These are phyloP conservation scores for Procambarus clarkii DNA, from an alignment of 1,140 invertebrate genomes.

Conservation along the genomic window DNA sequence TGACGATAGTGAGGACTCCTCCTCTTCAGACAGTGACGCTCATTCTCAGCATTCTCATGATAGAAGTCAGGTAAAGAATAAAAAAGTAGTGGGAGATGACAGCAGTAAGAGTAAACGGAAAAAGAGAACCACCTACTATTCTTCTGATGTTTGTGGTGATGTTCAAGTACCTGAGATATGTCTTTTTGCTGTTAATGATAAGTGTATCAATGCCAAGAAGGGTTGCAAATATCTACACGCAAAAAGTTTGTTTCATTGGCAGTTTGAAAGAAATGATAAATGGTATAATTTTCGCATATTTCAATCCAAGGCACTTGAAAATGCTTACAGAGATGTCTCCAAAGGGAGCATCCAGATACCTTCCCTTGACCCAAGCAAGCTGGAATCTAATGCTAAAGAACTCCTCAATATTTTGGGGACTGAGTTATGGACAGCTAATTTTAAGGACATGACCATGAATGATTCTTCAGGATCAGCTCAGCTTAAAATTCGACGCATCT, in stretches of 20 bases:
- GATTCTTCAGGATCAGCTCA: not conserved
- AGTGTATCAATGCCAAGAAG: slow-evolving; percentile 45
- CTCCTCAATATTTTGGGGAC: slow-evolving; percentile 29
- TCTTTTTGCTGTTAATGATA: slow-evolving; percentile 29
- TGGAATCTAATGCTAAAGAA: slow-evolving; percentile 2
- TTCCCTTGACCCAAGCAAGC: not conserved
- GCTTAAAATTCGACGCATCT: slow-evolving; percentile 30
- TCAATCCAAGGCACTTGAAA: slow-evolving; percentile 51
- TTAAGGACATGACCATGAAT: slow-evolving; percentile 8
- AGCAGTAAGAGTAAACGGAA: not conserved
- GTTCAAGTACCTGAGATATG: slow-evolving; percentile 55
- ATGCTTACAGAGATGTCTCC: slow-evolving; percentile 39
- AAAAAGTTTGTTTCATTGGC: slow-evolving; percentile 54
- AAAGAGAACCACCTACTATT: not conserved
- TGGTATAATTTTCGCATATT: slow-evolving; percentile 61
- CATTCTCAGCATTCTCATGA: not conserved
- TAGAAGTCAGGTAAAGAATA: not conserved
- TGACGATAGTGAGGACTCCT: not conserved
- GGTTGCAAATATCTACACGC: slow-evolving; percentile 55
- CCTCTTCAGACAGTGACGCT: not conserved
- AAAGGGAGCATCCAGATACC: not conserved
- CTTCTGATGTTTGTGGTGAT: slow-evolving; percentile 50
- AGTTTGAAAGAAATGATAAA: slow-evolving; percentile 32
- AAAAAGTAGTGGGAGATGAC: not conserved
- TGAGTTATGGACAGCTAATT: slow-evolving; percentile 38